Percentiles rank a stretch among this genome's conserved stretches.
phyloP scores from a whole-genome alignment of 35 echinoderm and acorn worm genomes.

The Anneissia japonica region DNA sequence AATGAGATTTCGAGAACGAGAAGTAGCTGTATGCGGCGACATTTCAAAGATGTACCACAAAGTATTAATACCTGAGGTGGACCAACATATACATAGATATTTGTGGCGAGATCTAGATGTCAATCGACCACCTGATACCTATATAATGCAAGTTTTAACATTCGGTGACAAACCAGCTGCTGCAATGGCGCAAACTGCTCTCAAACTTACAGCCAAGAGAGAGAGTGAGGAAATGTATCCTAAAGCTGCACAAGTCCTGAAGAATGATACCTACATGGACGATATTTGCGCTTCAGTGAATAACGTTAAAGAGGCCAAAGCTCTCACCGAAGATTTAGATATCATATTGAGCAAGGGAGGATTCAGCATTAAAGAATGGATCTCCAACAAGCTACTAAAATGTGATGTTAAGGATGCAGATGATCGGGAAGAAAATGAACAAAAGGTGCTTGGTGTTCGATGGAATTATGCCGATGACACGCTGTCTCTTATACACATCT shows the following conservation, averaged over 20 bases:
- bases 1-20: constrained; percentile 23
- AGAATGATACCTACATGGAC: background rate
- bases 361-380: constrained; percentile 47
- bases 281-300: background rate
- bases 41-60: constrained; percentile 39
- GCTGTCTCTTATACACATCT: background rate
- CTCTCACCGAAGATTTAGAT: background rate
- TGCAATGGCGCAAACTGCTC: constrained; percentile 39
- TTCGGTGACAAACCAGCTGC: constrained; percentile 38
- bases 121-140: constrained; percentile 18
- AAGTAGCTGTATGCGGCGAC: constrained; percentile 24
- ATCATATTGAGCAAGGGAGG: constrained; percentile 38
- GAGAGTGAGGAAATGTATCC: background rate
- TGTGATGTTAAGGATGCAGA: background rate
- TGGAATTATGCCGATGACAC: background rate
- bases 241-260: too few relatives aligned
- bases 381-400: constrained; percentile 20
- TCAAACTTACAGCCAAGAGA: constrained; percentile 31
- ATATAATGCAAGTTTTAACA: constrained; percentile 37
- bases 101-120: constrained; percentile 42
- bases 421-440: background rate
- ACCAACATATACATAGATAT: constrained; percentile 46
- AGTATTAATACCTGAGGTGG: constrained; percentile 36
- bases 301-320: background rate
- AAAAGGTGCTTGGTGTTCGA: constrained; percentile 12